Percentiles rank a stretch among this genome's conserved stretches.
phyloP scores from a whole-genome alignment of 2,113 vertebrate species.

The Pedetes capensis region DNA sequence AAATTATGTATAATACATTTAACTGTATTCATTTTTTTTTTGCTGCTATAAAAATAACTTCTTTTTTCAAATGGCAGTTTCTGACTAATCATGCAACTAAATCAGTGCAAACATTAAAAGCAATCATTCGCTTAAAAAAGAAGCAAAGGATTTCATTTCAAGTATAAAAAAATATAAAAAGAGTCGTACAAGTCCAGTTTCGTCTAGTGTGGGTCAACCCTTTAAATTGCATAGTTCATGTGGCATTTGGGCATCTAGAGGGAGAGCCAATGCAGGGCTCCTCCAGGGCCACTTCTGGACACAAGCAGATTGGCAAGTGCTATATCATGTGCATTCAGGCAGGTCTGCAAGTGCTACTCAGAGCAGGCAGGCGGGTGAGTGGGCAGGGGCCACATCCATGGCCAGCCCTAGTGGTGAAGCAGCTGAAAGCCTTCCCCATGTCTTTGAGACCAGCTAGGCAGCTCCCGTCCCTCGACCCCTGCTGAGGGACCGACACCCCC shows the following conservation, averaged over 20 bases:
- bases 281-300: conserved; percentile 92
- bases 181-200: conserved; percentile 92
- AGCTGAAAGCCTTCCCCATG: conserved; percentile 72
- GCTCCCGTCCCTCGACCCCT: conserved; percentile 40
- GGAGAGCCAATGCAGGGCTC: conserved; percentile 84
- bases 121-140: conserved; percentile 98
- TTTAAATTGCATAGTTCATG: conserved; percentile 99
- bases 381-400: not conserved
- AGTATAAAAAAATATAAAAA: conserved; percentile 97
- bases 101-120: conserved; percentile 99
- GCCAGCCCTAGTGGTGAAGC: conserved; percentile 59
- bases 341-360: conserved; percentile 91
- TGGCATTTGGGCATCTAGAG: conserved; percentile 92
- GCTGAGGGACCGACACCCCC: conserved; percentile 7
- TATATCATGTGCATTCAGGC: conserved; percentile 92
- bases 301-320: conserved; percentile 96
- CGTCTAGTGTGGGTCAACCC: conserved; percentile 90
- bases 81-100: conserved; percentile 96
- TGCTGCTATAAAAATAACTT: conserved; percentile 99
- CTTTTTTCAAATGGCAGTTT: conserved; percentile 96
- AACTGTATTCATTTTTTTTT: conserved; percentile 90
- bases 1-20: conserved; percentile 95
- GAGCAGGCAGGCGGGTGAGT: conserved; percentile 64
- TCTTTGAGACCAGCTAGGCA: conserved; percentile 69
- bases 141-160: conserved; percentile 99